Conservation (phyloP, 2,797 vertebrate genomes). For the Lophotriccus pileatus region DNA sequence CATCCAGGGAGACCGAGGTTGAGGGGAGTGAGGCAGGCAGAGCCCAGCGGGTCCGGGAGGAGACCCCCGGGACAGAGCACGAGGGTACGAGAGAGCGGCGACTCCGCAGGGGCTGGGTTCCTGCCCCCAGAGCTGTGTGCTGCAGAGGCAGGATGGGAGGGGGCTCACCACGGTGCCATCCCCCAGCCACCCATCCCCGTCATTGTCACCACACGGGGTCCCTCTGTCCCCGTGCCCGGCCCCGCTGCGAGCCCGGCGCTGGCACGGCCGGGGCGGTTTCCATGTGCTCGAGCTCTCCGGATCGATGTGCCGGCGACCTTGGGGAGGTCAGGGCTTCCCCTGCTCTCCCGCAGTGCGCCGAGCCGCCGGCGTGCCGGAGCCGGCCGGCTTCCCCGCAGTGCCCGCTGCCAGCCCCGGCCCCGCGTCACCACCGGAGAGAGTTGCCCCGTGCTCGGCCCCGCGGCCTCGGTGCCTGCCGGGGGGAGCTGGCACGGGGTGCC, state of each 20-base stretch:
- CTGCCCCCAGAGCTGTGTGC: background rate
- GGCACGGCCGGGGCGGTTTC: background rate
- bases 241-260: background rate
- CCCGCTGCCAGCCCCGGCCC: background rate
- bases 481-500: background rate
- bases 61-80: background rate
- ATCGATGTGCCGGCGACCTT: conserved; percentile 38
- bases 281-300: background rate
- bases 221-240: background rate
- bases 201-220: background rate
- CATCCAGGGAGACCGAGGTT: fast-evolving
- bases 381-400: conserved; percentile 3
- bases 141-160: background rate
- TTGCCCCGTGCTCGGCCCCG: background rate
- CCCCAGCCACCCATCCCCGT: background rate
- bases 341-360: conserved; percentile 9
- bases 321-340: conserved; percentile 54
- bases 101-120: background rate
- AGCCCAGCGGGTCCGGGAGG: background rate
- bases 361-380: background rate
- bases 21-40: background rate
- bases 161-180: background rate
- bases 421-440: background rate
- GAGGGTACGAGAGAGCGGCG: background rate
- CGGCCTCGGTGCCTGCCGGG: background rate